Evolutionary conservation across 53 echinoderm and acorn worm species (phyloP).

Genomic region (Holothuria leucospilota): DNA sequence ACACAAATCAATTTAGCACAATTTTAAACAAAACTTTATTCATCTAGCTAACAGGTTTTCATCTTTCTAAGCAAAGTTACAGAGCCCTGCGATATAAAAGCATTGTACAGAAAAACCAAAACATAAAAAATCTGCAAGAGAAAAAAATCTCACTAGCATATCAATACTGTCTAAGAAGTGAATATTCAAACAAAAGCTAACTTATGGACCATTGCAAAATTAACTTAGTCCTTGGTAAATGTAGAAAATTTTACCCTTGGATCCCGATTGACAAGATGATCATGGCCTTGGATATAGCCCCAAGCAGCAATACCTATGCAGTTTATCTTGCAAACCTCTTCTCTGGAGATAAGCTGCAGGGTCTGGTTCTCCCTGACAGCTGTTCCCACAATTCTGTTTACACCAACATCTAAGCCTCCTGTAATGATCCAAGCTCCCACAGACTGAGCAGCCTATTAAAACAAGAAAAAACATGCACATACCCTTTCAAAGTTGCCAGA

Average conservation of each 20-base stretch:
- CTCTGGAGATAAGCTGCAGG: slow-evolving; percentile 66
- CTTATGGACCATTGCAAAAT: too few relatives aligned
- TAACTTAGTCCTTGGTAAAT: too few relatives aligned
- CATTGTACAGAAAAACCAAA: too few relatives aligned
- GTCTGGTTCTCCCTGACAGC: slow-evolving; percentile 73
- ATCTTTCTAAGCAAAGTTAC: too few relatives aligned
- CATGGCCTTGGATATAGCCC: slow-evolving; percentile 79
- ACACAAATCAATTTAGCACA: too few relatives aligned
- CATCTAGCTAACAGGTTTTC: too few relatives aligned
- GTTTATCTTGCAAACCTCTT: slow-evolving; percentile 48
- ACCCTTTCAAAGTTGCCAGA: not conserved
- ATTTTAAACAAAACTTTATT: too few relatives aligned
- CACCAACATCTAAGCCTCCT: slow-evolving; percentile 80
- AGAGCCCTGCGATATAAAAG: too few relatives aligned
- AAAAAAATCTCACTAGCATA: too few relatives aligned
- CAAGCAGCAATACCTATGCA: slow-evolving; percentile 86
- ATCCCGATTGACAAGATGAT: slow-evolving; percentile 69
- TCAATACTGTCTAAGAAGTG: too few relatives aligned
- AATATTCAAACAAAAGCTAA: too few relatives aligned
- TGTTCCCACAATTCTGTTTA: slow-evolving; percentile 71
- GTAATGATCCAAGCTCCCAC: slow-evolving; percentile 83
- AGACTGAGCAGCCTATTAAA: slow-evolving; percentile 74
- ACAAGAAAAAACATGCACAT: not conserved
- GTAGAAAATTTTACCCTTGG: slow-evolving; percentile 55
- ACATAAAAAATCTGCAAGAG: too few relatives aligned